These are phyloP conservation scores for Gadopsis bispinosus DNA, from an alignment of 2,797 vertebrate genomes.

Conservation along the genomic window DNA sequence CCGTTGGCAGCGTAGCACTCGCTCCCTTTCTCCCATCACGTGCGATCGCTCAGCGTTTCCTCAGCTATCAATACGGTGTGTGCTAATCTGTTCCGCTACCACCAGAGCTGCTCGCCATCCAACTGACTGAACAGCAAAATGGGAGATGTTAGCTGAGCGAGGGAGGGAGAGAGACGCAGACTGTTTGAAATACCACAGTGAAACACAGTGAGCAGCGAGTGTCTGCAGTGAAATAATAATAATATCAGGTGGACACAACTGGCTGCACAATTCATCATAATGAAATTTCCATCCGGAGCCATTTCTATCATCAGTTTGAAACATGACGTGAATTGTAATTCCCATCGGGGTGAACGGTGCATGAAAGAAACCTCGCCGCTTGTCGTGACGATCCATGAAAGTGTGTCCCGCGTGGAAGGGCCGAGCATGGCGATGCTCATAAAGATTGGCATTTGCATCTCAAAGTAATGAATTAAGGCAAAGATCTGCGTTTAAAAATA, in stretches of 20 bases:
- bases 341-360: background rate
- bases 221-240: background rate
- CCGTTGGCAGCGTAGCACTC: slow-evolving; percentile 27
- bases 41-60: slow-evolving; percentile 3
- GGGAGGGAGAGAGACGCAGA: background rate
- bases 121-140: background rate
- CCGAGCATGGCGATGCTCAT: too few relatives aligned
- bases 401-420: background rate
- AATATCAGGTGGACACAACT: background rate
- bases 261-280: background rate
- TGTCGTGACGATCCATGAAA: background rate
- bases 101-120: slow-evolving; percentile 2
- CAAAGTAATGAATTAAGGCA: too few relatives aligned
- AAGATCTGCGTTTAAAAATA: too few relatives aligned
- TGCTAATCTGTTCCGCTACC: background rate
- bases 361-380: background rate
- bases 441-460: too few relatives aligned
- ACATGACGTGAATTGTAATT: background rate
- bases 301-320: background rate
- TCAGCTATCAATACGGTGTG: background rate
- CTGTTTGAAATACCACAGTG: background rate
- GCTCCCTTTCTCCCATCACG: slow-evolving; percentile 7
- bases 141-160: background rate
- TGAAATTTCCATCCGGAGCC: background rate
- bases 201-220: background rate